These are phyloP conservation scores for Procambarus clarkii DNA, from an alignment of 1,140 invertebrate genomes.

Conservation along the genomic window DNA sequence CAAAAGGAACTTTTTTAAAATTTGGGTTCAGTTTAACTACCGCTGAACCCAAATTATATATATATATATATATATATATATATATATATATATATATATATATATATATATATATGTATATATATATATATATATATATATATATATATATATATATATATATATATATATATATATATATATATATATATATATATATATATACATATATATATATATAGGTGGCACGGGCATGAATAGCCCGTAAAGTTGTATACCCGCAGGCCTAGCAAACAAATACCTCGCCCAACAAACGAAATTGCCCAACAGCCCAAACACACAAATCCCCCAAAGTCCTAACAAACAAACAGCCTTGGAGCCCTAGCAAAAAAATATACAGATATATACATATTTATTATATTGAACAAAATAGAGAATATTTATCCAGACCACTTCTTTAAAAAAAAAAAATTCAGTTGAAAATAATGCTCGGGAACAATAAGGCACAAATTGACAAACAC, in stretches of 20 bases:
- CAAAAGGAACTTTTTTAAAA: too few species aligned
- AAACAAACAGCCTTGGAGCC: background rate
- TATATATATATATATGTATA: conserved; percentile 12
- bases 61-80: background rate
- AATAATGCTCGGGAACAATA: too few species aligned
- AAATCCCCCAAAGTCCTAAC: background rate
- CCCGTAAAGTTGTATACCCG: background rate
- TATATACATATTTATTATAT: too few species aligned
- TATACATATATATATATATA: too few species aligned
- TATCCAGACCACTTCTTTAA: too few species aligned
- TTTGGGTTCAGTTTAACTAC: background rate
- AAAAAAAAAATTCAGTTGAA: too few species aligned
- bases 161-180: too few species aligned
- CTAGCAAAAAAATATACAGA: background rate
- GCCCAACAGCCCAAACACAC: background rate
- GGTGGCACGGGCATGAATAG: too few species aligned
- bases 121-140: conserved; percentile 12
- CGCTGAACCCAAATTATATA: background rate
- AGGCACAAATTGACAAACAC: too few species aligned
- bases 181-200: too few species aligned
- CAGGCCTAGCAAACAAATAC: too few species aligned
- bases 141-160: too few species aligned
- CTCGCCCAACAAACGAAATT: background rate
- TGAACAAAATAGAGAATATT: background rate
- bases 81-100: conserved; percentile 12